Conservation (phyloP, 2,797 vertebrate species). For the Alosa sapidissima region DNA sequence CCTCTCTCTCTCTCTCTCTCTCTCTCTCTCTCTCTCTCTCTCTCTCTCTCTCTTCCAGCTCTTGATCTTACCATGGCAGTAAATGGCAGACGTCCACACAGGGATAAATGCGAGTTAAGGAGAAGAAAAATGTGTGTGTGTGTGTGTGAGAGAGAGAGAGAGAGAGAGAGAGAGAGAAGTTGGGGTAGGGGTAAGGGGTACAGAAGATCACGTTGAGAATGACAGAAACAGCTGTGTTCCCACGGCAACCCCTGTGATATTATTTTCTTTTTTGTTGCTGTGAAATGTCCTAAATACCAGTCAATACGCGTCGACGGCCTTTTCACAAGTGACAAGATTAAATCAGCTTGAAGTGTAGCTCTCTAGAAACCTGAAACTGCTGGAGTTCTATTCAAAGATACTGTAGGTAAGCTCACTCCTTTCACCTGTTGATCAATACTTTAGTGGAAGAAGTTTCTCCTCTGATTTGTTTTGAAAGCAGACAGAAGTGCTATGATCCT, state of each 20-base stretch:
- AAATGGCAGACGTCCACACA: not conserved
- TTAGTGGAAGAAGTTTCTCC: not conserved
- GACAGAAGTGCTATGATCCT: not conserved
- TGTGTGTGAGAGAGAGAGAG: constrained; percentile 31
- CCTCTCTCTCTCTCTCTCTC: not conserved
- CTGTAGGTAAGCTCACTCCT: not conserved
- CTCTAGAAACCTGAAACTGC: not conserved
- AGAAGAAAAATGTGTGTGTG: constrained; percentile 33
- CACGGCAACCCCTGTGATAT: not conserved
- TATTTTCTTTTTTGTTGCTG: not conserved
- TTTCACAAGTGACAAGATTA: not conserved
- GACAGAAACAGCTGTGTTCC: constrained; percentile 7
- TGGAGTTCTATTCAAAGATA: not conserved
- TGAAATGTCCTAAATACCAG: not conserved
- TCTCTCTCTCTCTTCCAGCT: not conserved
- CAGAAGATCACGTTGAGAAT: not conserved
- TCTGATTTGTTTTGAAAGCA: not conserved
- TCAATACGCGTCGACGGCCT: not conserved
- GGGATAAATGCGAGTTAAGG: not conserved
- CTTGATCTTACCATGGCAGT: not conserved
- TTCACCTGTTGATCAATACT: not conserved
- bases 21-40: not conserved
- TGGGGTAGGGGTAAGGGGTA: not conserved
- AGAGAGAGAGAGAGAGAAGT: not conserved
- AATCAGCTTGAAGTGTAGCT: not conserved